phyloP scores from a whole-genome alignment of 2,797 vertebrate genomes.

The Novumbra hubbsi region DNA sequence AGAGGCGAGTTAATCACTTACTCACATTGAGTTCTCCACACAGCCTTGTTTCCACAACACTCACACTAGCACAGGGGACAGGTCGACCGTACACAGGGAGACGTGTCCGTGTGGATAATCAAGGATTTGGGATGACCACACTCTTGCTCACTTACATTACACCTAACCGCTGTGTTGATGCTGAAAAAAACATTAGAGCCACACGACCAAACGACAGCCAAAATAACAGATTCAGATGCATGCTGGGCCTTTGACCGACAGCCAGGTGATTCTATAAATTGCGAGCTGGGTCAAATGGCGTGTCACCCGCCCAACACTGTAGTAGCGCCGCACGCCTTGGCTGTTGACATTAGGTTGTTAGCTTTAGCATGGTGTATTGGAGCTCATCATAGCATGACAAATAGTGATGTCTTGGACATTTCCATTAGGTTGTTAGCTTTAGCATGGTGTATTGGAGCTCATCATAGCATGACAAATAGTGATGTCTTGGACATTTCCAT shows the following conservation, averaged over 20 bases:
- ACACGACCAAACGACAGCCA: not conserved
- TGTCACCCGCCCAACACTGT: conserved; percentile 8
- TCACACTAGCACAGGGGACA: no score
- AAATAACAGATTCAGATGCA: conserved; percentile 26
- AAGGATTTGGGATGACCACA: not conserved
- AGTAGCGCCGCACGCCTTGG: not conserved
- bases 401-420: no score
- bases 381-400: no score
- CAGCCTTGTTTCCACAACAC: no score
- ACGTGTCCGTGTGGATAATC: not conserved
- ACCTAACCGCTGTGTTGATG: no score
- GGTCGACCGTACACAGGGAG: no score
- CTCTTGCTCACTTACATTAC: not conserved
- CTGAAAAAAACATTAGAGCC: not conserved
- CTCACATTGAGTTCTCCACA: no score
- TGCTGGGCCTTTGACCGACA: conserved; percentile 32
- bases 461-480: no score
- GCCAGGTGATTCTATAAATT: conserved; percentile 36
- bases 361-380: not conserved
- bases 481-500: no score
- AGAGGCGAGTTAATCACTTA: no score
- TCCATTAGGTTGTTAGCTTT: no score
- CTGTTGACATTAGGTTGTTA: not conserved
- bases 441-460: no score
- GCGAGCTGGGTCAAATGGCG: conserved; percentile 35